phyloP scores from a whole-genome alignment of 2,113 vertebrate genomes.

The Cyprinodon variegatus region DNA sequence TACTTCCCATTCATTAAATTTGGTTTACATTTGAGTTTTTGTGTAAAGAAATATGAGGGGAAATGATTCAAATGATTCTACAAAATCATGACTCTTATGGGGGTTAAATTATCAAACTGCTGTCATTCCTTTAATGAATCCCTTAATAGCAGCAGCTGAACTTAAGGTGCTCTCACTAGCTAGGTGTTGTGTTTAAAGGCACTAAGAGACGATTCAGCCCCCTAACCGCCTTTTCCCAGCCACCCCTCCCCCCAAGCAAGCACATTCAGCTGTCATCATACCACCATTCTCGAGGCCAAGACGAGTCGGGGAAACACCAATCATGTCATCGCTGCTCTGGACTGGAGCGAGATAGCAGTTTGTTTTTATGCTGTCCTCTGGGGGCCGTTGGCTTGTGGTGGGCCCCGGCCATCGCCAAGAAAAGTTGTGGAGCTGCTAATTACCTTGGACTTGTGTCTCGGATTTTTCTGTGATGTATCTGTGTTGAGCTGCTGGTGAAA shows the following conservation, averaged over 20 bases:
- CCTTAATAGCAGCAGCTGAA: slow-evolving; percentile 10
- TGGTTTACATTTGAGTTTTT: too few relatives aligned
- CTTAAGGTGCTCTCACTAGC: slow-evolving; percentile 39
- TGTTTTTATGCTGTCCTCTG: slow-evolving; percentile 68
- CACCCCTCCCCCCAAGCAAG: slow-evolving; percentile 6
- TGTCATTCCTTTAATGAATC: slow-evolving; percentile 10
- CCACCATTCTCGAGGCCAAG: slow-evolving; percentile 46
- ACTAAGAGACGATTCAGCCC: slow-evolving; percentile 48
- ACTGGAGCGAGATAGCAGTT: slow-evolving; percentile 58
- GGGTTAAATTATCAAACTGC: not conserved
- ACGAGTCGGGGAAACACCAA: slow-evolving; percentile 66
- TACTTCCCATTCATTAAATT: too few relatives aligned
- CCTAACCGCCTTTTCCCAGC: not conserved
- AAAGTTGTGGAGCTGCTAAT: slow-evolving; percentile 57
- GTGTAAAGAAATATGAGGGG: too few relatives aligned
- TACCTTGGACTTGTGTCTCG: slow-evolving; percentile 52
- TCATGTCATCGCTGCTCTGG: slow-evolving; percentile 68
- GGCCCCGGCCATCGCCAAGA: slow-evolving; percentile 51
- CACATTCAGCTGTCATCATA: slow-evolving; percentile 65
- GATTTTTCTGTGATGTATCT: slow-evolving; percentile 35
- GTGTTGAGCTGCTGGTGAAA: slow-evolving; percentile 12
- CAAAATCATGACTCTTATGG: too few relatives aligned
- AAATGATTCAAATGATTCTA: too few relatives aligned
- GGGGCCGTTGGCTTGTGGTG: slow-evolving; percentile 54
- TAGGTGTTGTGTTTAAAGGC: slow-evolving; percentile 54